Conservation (phyloP, 2,888 invertebrate genomes). For the Tenodera sinensis region DNA sequence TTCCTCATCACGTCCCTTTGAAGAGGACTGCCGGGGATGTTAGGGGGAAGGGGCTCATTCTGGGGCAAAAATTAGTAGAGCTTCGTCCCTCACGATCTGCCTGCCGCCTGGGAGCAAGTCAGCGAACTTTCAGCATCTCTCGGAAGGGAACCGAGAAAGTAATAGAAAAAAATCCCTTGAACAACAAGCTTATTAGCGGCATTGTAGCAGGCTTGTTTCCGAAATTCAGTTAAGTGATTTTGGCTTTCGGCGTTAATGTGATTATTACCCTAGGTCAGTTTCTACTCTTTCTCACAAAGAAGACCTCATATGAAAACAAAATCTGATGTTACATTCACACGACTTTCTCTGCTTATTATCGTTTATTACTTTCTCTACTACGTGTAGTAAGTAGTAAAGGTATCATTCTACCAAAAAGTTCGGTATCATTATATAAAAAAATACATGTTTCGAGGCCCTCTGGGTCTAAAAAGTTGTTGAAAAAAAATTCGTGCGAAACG, state of each 20-base stretch:
- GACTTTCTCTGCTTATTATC: too few relatives aligned
- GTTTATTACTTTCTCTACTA: too few relatives aligned
- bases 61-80: background rate
- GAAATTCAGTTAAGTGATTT: background rate
- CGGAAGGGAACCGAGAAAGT: background rate
- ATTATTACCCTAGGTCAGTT: too few relatives aligned
- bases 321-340: too few relatives aligned
- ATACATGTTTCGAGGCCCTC: too few relatives aligned
- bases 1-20: conserved; percentile 10
- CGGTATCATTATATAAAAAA: too few relatives aligned
- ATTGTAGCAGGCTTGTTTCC: background rate
- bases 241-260: background rate
- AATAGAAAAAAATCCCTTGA: background rate
- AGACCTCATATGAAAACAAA: too few relatives aligned
- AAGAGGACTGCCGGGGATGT: background rate
- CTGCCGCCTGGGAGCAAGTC: conserved; percentile 14
- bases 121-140: background rate
- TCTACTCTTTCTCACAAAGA: too few relatives aligned
- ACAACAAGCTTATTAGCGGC: background rate
- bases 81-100: background rate
- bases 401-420: too few relatives aligned
- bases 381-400: too few relatives aligned
- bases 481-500: too few relatives aligned
- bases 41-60: background rate
- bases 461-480: too few relatives aligned